These are phyloP conservation scores for Galemys pyrenaicus DNA, from an alignment of 2,113 vertebrate genomes.

Conservation along the genomic window DNA sequence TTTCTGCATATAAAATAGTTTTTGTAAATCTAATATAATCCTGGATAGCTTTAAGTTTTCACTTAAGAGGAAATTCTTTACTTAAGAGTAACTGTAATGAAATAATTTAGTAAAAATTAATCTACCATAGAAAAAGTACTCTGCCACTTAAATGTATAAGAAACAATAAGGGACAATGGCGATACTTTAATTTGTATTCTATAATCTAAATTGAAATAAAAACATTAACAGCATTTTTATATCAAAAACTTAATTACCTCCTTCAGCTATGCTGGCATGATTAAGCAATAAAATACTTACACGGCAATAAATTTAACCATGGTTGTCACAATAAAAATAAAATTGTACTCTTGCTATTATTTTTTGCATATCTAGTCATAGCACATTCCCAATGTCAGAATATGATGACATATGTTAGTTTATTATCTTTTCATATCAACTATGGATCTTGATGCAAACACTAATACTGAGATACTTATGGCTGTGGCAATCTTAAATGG, in stretches of 20 bases:
- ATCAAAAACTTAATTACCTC: slow-evolving; percentile 83
- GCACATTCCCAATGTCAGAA: slow-evolving; percentile 66
- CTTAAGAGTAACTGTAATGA: slow-evolving; percentile 75
- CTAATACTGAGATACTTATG: slow-evolving; percentile 60
- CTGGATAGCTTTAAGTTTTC: slow-evolving; percentile 72
- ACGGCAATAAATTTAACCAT: slow-evolving; percentile 80
- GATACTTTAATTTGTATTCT: slow-evolving; percentile 81
- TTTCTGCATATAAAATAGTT: slow-evolving; percentile 5
- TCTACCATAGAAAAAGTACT: slow-evolving; percentile 71
- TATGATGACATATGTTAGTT: slow-evolving; percentile 79
- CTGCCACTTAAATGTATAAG: slow-evolving; percentile 77
- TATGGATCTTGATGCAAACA: slow-evolving; percentile 73
- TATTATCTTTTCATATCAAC: slow-evolving; percentile 76
- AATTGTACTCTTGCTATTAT: slow-evolving; percentile 82
- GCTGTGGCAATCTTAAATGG: slow-evolving; percentile 63
- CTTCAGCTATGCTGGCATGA: slow-evolving; percentile 80
- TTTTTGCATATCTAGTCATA: slow-evolving; percentile 77
- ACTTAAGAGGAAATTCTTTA: slow-evolving; percentile 79
- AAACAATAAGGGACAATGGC: slow-evolving; percentile 81
- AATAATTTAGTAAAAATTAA: slow-evolving; percentile 83
- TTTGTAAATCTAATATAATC: slow-evolving; percentile 50
- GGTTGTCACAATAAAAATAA: slow-evolving; percentile 86
- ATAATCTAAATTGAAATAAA: slow-evolving; percentile 81
- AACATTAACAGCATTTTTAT: slow-evolving; percentile 83
- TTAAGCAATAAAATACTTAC: slow-evolving; percentile 81